These are phyloP conservation scores for Ptiloglossa arizonensis DNA, from an alignment of 1,140 invertebrate species.

Conservation along the genomic window DNA sequence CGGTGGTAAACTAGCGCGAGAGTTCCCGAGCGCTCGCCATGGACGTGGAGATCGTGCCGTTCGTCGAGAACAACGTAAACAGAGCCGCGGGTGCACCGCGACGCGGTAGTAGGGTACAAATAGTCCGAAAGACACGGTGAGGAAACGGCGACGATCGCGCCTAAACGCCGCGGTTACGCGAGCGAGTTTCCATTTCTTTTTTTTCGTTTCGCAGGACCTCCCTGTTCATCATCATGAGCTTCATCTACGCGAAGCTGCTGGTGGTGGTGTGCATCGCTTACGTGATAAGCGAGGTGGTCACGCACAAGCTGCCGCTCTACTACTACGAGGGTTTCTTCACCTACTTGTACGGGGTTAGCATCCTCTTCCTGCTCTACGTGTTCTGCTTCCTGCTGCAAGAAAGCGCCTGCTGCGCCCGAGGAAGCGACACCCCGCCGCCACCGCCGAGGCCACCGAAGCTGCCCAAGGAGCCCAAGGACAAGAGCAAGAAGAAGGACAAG, in stretches of 20 bases:
- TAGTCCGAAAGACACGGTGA: slow-evolving; percentile 74
- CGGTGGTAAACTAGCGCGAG: too few relatives aligned
- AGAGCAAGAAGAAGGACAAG: slow-evolving; percentile 82
- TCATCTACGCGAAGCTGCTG: slow-evolving; percentile 95
- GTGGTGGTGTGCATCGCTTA: slow-evolving; percentile 95
- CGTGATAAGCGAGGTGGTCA: slow-evolving; percentile 95
- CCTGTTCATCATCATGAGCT: slow-evolving; percentile 96
- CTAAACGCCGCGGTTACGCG: neutral
- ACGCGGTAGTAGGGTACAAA: slow-evolving; percentile 68
- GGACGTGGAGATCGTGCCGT: slow-evolving; percentile 77
- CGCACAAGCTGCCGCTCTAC: slow-evolving; percentile 94
- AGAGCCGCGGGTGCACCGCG: slow-evolving; percentile 40
- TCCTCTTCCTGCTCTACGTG: slow-evolving; percentile 97
- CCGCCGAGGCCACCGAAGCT: slow-evolving; percentile 89
- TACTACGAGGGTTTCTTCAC: slow-evolving; percentile 98
- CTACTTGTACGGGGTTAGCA: slow-evolving; percentile 96
- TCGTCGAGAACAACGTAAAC: slow-evolving; percentile 68
- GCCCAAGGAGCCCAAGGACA: slow-evolving; percentile 88
- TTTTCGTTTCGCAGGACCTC: slow-evolving; percentile 87
- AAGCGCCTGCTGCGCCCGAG: slow-evolving; percentile 90
- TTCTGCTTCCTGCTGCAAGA: slow-evolving; percentile 98
- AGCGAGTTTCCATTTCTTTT: slow-evolving; percentile 14
- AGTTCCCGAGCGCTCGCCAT: slow-evolving; percentile 45
- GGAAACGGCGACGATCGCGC: neutral
- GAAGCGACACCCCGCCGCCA: slow-evolving; percentile 85